Evolutionary conservation across 2,797 vertebrate species (phyloP), one percentile per base, ranked within the genome.

Genomic region (Hypotaenidia okinawae): DNA sequence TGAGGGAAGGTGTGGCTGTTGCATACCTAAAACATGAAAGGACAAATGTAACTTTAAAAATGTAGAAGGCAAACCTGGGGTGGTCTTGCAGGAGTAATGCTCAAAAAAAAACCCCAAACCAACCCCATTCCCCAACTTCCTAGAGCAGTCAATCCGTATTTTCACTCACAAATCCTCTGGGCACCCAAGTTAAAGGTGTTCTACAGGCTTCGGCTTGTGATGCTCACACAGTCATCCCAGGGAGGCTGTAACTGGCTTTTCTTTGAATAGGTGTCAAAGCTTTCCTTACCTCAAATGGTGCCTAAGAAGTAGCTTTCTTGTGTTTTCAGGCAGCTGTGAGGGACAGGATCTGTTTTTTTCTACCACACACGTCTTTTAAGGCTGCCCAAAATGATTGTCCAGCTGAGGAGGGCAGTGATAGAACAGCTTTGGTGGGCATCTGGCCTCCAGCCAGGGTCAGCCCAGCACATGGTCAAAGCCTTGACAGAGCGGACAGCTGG

Each of bases 301-400:
- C 22, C 25, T 3, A 3, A 39, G 35, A 52, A 77, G 43, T 23
- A 28, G 49, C 24, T 94, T 28, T 32, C 7, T 9, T 52, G 14
- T 72, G 28, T 43, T 63, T 82, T 85, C 45, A 58, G 58, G 37
- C 45, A 55, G 41, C 21, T 25, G 16, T 39, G 55, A 84, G 66
- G 43, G 63, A 28, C 5, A 35, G 54, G 28, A 43, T 54, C 70
- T 78, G 67, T 0, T 52, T 69, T 73, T 78, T 12, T 17, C 15
- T 77, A 19, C 9, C 9, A 13, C 12, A 13, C 11, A 7, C 0
- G 0, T 73, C 47, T 69, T 16, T 39, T 0, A 2, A 43, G 32
- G 62, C 62, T 89, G 61, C 58, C 52, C 43, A 45, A 45, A 45
- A 19, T 45, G 18, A 45, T 45, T 45, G 43, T 45, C 43, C 43